A percentile compares a stretch with the other conserved stretches of the same genome.
Conservation (phyloP, 2,113 vertebrate genomes). For the Datnioides undecimradiatus region DNA sequence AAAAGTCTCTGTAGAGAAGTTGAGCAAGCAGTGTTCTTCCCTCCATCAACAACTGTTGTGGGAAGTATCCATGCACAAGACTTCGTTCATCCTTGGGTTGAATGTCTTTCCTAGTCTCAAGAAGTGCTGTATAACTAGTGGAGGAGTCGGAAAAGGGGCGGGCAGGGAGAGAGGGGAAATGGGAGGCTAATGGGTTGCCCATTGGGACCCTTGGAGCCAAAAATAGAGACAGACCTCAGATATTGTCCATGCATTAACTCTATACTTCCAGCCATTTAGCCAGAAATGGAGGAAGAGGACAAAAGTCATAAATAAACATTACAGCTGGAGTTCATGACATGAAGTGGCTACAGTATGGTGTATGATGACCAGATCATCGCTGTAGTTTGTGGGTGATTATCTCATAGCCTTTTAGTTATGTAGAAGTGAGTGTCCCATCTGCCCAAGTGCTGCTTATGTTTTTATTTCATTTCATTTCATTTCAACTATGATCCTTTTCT, state of each 20-base stretch:
- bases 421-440: not conserved
- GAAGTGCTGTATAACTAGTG: not conserved
- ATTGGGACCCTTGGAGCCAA: slow-evolving; percentile 52
- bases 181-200: slow-evolving; percentile 47
- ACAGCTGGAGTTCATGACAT: not conserved
- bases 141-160: not conserved
- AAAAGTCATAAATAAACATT: not conserved
- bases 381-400: not conserved
- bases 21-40: not conserved
- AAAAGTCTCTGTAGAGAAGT: not conserved
- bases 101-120: not conserved
- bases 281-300: not conserved
- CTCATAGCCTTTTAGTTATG: not conserved
- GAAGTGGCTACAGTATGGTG: not conserved
- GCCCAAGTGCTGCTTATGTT: too few species aligned
- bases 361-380: not conserved
- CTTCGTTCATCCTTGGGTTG: not conserved
- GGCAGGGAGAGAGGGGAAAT: slow-evolving; percentile 44
- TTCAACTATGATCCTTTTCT: too few species aligned
- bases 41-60: not conserved
- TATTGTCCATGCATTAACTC: slow-evolving; percentile 30
- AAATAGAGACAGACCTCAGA: slow-evolving; percentile 59
- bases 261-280: not conserved
- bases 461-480: too few species aligned
- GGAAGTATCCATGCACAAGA: not conserved